A percentile compares a stretch with the other conserved stretches of the same genome.
Conservation (phyloP, 2,113 vertebrate genomes). For the Saccopteryx bilineata region DNA sequence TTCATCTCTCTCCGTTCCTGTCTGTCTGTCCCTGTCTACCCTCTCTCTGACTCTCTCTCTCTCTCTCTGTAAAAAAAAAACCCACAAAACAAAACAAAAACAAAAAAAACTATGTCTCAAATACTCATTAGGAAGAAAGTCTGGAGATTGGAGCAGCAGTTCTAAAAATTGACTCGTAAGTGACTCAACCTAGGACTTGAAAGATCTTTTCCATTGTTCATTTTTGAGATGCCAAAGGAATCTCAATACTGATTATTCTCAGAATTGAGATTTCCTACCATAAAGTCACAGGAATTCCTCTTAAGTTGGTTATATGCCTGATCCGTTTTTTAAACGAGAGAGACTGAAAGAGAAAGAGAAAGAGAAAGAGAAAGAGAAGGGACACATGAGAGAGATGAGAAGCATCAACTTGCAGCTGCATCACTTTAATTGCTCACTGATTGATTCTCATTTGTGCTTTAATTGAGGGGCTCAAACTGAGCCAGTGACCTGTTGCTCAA, state of each 20-base stretch:
- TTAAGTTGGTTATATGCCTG: conserved; percentile 14
- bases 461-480: no score
- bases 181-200: conserved; percentile 21
- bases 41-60: no score
- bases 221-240: conserved; percentile 63
- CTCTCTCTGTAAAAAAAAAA: no score
- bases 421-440: no score
- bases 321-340: conserved; percentile 26
- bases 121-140: conserved; percentile 47
- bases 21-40: no score
- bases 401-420: no score
- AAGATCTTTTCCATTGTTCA: conserved; percentile 23
- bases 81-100: background rate
- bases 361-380: no score
- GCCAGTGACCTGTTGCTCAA: no score
- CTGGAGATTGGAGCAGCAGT: background rate
- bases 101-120: conserved; percentile 50
- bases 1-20: no score
- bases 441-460: no score
- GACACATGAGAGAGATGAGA: no score
- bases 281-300: conserved; percentile 47
- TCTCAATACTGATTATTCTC: conserved; percentile 52
- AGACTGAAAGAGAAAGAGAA: background rate
- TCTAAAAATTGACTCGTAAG: conserved; percentile 53
- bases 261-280: conserved; percentile 37